Percentiles rank a stretch among this genome's conserved stretches.
phyloP scores from a whole-genome alignment of 2,888 invertebrate species.

The Tenthredo notha region DNA sequence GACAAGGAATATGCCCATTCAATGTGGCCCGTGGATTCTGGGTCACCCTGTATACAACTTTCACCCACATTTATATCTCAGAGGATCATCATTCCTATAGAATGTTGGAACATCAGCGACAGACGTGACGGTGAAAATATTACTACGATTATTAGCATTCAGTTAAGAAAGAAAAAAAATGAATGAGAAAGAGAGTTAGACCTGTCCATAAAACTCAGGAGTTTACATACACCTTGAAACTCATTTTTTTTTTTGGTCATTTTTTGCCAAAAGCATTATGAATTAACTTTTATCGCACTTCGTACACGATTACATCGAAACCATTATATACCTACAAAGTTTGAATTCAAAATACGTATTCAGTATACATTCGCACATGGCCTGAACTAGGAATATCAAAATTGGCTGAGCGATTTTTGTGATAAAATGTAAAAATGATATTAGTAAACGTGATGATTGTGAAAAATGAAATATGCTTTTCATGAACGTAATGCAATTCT shows the following conservation, averaged over 20 bases:
- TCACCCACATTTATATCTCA: neutral
- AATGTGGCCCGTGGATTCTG: too few species aligned
- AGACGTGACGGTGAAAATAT: constrained; percentile 7
- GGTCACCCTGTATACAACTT: too few species aligned
- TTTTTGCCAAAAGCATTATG: neutral
- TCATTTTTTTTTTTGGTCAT: neutral
- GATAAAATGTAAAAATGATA: neutral
- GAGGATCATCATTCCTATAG: constrained; percentile 7
- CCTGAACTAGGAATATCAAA: neutral
- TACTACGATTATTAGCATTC: constrained; percentile 3
- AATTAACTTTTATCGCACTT: neutral
- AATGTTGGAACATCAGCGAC: neutral
- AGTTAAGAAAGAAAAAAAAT: neutral
- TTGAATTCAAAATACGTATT: neutral
- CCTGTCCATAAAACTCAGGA: neutral
- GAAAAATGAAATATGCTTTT: too few species aligned
- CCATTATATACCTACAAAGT: neutral
- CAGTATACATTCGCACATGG: neutral
- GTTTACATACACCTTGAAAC: neutral
- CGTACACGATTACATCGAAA: neutral
- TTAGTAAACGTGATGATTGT: neutral
- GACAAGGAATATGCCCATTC: too few species aligned
- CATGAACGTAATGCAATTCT: too few species aligned
- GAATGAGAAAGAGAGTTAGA: neutral
- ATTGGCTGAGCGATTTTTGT: neutral